Base-by-base conservation (phyloP, 1,140 invertebrate species). In the Coptotermes formosanus region DNA sequence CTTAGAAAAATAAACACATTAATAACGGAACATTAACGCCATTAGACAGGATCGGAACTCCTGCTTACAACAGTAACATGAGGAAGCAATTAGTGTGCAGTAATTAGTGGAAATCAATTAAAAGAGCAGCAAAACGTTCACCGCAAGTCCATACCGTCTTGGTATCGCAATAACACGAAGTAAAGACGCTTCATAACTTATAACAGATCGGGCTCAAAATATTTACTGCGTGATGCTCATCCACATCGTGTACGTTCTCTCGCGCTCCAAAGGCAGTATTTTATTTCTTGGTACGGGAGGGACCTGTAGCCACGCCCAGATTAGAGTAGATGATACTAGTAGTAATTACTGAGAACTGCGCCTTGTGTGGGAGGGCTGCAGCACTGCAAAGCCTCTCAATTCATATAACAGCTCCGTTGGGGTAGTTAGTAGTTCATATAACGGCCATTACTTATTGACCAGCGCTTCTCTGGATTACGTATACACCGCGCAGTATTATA, bases 51-150 rank as follows among this genome's bases (percentile, higher is more conserved):
- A 21, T 21, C 25, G n/a, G 7, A 75, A 75, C n/a, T 75, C n/a
- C 64, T 11, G 64, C 6, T 25, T 75, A 75, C 9, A 9, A n/a
- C 64, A n/a, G 25, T 75, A 75, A 75, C n/a, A 75, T 75, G 30
- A 75, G 64, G 64, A 25, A 75, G 64, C n/a, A 75, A 75, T 75
- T 75, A 75, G 25, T 30, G 64, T 75, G n/a, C 1, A 75, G 64
- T 75, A n/a, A 75, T 75, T 75, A 75, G 64, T 75, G 64, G 16
- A 75, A 75, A 75, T 75, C 64, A 75, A 75, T 75, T 75, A 75
- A 75, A 75, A 75, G 3, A 75, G 64, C 64, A 75, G 25, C 64
- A 14, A 75, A 75, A 75, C 64, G 64, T 75, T 55, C 30, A 30
- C 64, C 64, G 19, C 52, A 55, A 55, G 52, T 19, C 52, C 48